These are phyloP conservation scores for Apodemia duryi DNA, from an alignment of 2,888 invertebrate species.

Conservation along the genomic window DNA sequence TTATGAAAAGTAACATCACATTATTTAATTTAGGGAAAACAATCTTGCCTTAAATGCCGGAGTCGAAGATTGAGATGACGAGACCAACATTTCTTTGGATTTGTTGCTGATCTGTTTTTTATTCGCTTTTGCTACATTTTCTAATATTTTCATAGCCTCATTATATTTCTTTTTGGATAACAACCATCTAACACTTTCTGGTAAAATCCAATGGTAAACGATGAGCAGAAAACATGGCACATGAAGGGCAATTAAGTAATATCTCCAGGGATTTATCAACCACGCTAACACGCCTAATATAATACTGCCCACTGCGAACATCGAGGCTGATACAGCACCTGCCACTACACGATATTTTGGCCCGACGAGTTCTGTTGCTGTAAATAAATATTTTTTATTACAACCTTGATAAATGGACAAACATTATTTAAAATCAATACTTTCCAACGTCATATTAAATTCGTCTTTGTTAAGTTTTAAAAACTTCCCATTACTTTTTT, in stretches of 20 bases:
- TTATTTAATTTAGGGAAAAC: too few relatives aligned
- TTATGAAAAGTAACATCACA: too few relatives aligned
- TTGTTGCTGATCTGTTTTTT: constrained; percentile 75
- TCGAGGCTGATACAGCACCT: constrained; percentile 83
- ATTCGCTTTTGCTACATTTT: constrained; percentile 82
- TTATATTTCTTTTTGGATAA: constrained; percentile 82
- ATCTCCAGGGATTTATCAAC: constrained; percentile 83
- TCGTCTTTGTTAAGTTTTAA: too few relatives aligned
- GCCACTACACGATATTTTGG: constrained; percentile 85
- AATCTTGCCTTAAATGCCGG: not conserved
- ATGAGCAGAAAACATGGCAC: constrained; percentile 83
- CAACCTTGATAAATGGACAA: too few relatives aligned
- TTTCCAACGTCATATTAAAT: too few relatives aligned
- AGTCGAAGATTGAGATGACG: constrained; percentile 46
- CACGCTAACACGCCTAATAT: constrained; percentile 83
- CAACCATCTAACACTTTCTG: constrained; percentile 88
- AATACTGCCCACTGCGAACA: constrained; percentile 86
- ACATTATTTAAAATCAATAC: too few relatives aligned
- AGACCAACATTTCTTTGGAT: constrained; percentile 59
- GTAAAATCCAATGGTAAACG: constrained; percentile 82
- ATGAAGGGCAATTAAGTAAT: constrained; percentile 82
- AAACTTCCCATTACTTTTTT: too few relatives aligned
- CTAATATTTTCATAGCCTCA: constrained; percentile 80
- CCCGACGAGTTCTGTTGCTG: constrained; percentile 88
- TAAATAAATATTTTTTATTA: constrained; percentile 20